phyloP scores from a whole-genome alignment of 2,113 vertebrate species.

The Pterophyllum scalare region DNA sequence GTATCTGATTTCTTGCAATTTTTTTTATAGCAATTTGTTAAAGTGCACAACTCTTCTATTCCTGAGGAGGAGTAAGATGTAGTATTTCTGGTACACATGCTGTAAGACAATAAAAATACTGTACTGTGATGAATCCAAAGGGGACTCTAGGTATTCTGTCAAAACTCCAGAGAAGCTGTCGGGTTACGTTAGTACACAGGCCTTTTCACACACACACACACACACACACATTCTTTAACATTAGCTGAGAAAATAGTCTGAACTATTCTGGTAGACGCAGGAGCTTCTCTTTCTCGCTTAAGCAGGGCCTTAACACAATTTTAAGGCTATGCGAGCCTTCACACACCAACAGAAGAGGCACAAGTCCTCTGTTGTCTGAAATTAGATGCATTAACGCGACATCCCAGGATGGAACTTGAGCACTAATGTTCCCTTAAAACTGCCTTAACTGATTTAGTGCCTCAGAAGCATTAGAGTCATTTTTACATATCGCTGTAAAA shows the following conservation, averaged over 20 bases:
- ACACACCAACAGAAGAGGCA: neutral
- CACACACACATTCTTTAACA: constrained; percentile 12
- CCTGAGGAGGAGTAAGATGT: neutral
- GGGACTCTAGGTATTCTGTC: neutral
- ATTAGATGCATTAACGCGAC: constrained; percentile 7
- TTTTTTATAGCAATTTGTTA: neutral
- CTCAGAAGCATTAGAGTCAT: neutral
- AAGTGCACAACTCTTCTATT: neutral
- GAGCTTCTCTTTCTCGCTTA: constrained; percentile 4
- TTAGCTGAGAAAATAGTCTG: constrained; percentile 36
- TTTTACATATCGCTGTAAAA: neutral
- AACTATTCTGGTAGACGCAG: constrained; percentile 43
- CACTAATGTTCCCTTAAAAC: neutral
- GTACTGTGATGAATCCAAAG: neutral
- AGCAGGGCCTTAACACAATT: constrained; percentile 36
- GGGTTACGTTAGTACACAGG: neutral
- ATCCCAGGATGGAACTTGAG: neutral
- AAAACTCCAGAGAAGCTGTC: neutral
- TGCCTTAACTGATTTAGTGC: constrained; percentile 4
- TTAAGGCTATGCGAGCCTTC: constrained; percentile 26
- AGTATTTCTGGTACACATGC: neutral
- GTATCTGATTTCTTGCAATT: neutral
- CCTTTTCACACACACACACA: constrained; percentile 29
- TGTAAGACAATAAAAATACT: neutral
- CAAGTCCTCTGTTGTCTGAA: constrained; percentile 33